Base-by-base conservation (phyloP, 2,797 vertebrate species). In the Gobio occitaniae region DNA sequence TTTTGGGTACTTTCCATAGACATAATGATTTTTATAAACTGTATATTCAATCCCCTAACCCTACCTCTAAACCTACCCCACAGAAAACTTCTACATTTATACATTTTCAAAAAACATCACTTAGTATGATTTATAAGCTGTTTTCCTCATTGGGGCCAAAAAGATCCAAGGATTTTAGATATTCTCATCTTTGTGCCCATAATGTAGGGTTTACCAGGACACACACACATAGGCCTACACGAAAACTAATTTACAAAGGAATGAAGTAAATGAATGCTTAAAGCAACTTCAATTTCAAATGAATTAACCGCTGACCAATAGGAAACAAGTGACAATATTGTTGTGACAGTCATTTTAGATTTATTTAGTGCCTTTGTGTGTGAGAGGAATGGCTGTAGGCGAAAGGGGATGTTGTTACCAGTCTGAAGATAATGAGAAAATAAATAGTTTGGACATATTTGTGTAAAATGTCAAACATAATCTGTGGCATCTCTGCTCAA, bases 221-320 rank as follows among this genome's bases (percentile, higher is more conserved):
- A 59, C 19, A 21, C 56, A 61, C 56, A 61, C 25, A 25, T 25
- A 25, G 25, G 25, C 25, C 25, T 16, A 61, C 21, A 74, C 4
- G 0, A 11, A 81, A 84, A 78, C n/a, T 9, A 15, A 84, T 72
- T 71, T 52, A 72, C 66, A 48, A 70, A 71, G 50, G 74, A 77
- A 78, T 77, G 63, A 65, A 78, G n/a, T 56, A 59, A 84, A 84
- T 84, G 4, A 78, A 44, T 9, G 75, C 83, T 84, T 70, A 13
- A 70, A 70, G 75, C 65, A 69, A 59, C n/a, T 36, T 50, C 50
- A 47, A 54, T 69, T 83, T 32, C 63, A 56, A n/a, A 41, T 70
- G 29, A 84, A 70, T 70, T 59, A 84, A 68, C 74, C 2, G n/a
- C 10, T 69, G 82, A 84, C 82, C 72, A 68, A 32, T 19, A 21